These are phyloP conservation scores for Myrmophylax atrothorax DNA, from an alignment of 2,113 vertebrate species.

Conservation along the genomic window DNA sequence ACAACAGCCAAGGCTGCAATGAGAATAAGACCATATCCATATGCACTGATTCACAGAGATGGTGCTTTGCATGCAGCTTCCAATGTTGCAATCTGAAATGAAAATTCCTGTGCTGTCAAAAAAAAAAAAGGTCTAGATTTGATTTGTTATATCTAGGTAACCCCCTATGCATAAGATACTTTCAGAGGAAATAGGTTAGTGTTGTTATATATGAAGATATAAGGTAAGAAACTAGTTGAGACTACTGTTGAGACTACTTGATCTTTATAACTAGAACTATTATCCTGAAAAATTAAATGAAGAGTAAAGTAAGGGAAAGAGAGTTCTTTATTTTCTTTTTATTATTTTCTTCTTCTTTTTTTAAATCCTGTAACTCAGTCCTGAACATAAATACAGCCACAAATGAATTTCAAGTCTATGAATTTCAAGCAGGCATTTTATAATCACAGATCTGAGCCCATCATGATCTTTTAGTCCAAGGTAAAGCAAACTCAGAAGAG, in stretches of 20 bases:
- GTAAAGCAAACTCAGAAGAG: background rate
- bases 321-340: background rate
- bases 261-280: background rate
- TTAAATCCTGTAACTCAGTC: background rate
- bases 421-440: background rate
- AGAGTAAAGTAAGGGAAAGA: background rate
- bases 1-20: slow-evolving; percentile 71
- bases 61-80: slow-evolving; percentile 68
- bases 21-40: slow-evolving; percentile 80
- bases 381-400: background rate
- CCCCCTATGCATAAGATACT: background rate
- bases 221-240: background rate
- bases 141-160: background rate
- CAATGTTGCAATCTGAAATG: slow-evolving; percentile 71
- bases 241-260: background rate
- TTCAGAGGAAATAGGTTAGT: background rate
- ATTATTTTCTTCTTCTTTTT: background rate
- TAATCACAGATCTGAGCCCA: background rate
- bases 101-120: background rate
- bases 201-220: background rate
- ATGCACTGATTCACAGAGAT: slow-evolving; percentile 73
- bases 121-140: background rate
- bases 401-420: background rate
- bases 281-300: background rate
- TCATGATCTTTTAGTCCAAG: background rate